Evolutionary conservation across 2,113 vertebrate genomes (phyloP), one percentile per base, ranked within the genome.

Genomic region (Oriolus oriolus): DNA sequence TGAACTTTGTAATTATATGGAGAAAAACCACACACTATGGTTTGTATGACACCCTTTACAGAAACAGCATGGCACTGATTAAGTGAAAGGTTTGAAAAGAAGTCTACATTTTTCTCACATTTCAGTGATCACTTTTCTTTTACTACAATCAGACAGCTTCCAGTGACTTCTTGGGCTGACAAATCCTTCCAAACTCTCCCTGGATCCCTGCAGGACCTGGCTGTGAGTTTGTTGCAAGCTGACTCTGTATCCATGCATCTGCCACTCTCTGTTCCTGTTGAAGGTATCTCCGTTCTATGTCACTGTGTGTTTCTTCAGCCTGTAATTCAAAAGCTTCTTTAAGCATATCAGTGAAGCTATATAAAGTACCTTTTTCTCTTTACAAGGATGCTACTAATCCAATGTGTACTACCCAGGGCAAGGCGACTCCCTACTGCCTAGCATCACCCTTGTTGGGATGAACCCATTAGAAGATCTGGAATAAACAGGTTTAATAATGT

Each of bases 401-500:
- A 39, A 27, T 41, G 11, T n/a, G 13, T 26, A 24, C 76, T 52
- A n/a, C 3, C 6, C 44, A 91, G 78, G 37, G 57, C 42, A 91
- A 94, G 52, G 47, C 87, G 77, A 94, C 47, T 31, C 4, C 3
- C 6, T 54, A 13, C 12, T 68, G 13, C 10, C 11, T 44, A 26
- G 16, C 17, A 49, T 86, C 35, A 49, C 13, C 12, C 22, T 49
- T 56, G 4, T n/a, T 82, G 31, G 28, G 31, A 12, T 68, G 35
- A 93, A 73, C 6, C 4, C 26, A 65, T 82, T 69, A 91, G 49
- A 66, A 81, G n/a, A 82, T 47, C 44, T 52, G 61, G 45, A 90
- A 91, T 53, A 91, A 93, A 94, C 20, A 91, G 6, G 12, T 93
- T 95, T 91, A 91, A 90, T 73, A 85, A 28, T 31, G 83, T 81